Base-by-base conservation (phyloP, 2,113 vertebrate genomes). In the Phaethon lepturus region DNA sequence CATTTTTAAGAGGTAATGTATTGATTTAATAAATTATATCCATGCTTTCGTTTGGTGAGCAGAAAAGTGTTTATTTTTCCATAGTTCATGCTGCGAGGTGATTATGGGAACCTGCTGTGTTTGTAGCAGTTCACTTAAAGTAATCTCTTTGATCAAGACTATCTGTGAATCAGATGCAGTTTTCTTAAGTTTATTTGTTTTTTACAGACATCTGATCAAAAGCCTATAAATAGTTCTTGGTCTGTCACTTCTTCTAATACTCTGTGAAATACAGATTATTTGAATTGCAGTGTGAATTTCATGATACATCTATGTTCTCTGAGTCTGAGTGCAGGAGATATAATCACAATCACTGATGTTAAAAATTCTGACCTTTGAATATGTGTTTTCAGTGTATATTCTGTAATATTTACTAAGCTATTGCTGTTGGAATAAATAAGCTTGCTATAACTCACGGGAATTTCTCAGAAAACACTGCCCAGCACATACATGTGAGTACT, bases 21-120 rank as follows among this genome's bases (percentile, higher is more conserved):
- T 58, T 92, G 80, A 74, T 86, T 87, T 80, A 85, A 67, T 84
- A 89, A 93, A 88, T 73, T 80, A 62, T 73, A 66, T 63, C 38
- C 42, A 22, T 67, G 52, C 33, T 71, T 91, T 81, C 38, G 47
- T 91, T 87, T 89, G 31, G 31, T 90, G 68, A 88, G 47, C 35
- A 83, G 81, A 72, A 58, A 69, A 94, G 85, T 81, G 80, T 88
- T 95, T 92, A 86, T 88, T 91, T 94, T 95, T 92, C 38, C 88
- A 56, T 89, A 49, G 92, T 95, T 95, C 93, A 67, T 72, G 78
- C 56, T 49, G 20, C 1, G 22, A 92, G 63, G 63, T 94, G 82
- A 78, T 93, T 95, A 96, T 77, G 73, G 69, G 76, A 93, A 74
- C 89, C 86, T 96, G 84, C 91, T 95, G 96, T 81, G 93, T 75